Evolutionary conservation across 2,113 vertebrate genomes (phyloP).

Genomic region (Chauna torquata): DNA sequence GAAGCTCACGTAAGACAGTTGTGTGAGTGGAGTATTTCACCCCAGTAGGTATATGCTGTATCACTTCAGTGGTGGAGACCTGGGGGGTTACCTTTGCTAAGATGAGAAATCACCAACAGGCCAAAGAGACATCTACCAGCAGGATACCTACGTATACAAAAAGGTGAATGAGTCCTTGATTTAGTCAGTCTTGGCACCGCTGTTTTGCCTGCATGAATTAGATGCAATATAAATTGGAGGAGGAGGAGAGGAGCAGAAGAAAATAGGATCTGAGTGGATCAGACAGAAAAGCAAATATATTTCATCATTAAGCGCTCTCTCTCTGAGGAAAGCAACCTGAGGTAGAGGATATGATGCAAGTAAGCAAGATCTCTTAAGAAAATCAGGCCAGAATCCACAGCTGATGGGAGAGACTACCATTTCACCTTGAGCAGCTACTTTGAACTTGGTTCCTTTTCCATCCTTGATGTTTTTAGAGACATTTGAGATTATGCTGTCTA

Average conservation of each 20-base stretch:
- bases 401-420: background rate
- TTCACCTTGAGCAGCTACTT: background rate
- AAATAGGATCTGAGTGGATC: background rate
- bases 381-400: background rate
- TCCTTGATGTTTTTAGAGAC: background rate
- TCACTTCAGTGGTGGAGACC: background rate
- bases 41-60: background rate
- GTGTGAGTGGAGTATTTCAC: background rate
- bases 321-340: background rate
- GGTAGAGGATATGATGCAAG: fast-evolving
- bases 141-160: background rate
- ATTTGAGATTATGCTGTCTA: background rate
- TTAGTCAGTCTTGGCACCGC: background rate
- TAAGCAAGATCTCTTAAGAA: background rate
- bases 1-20: background rate
- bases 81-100: background rate
- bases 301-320: fast-evolving
- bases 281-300: background rate
- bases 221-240: background rate
- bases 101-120: background rate
- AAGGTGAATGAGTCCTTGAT: background rate
- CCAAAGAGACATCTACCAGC: background rate
- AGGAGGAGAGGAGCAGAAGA: background rate
- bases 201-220: background rate
- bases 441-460: background rate